phyloP scores from a whole-genome alignment of 2,888 invertebrate species.

The Pseudanteris insignis region DNA sequence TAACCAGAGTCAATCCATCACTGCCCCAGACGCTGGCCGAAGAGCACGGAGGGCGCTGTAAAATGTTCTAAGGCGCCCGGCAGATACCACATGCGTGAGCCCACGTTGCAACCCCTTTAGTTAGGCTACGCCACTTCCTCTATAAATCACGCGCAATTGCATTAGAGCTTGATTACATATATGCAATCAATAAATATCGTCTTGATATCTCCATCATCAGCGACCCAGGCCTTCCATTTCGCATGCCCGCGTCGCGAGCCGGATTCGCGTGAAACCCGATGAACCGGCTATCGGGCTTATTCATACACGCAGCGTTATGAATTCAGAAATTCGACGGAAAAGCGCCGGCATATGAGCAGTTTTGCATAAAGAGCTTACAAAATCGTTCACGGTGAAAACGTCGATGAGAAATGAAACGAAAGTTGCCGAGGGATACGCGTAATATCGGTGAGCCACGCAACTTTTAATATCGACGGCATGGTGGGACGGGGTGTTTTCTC shows the following conservation, averaged over 20 bases:
- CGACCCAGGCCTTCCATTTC: background rate
- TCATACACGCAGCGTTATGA: constrained; percentile 2
- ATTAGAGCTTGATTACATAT: constrained; percentile 43
- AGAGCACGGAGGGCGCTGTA: constrained; percentile 43
- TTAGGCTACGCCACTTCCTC: constrained; percentile 41
- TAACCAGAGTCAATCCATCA: constrained; percentile 65
- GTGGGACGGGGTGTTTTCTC: constrained; percentile 64
- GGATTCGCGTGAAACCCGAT: background rate
- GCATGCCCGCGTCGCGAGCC: constrained; percentile 4
- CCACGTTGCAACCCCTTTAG: constrained; percentile 41
- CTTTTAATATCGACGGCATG: constrained; percentile 65
- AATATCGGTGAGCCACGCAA: constrained; percentile 62
- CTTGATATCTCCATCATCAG: constrained; percentile 36
- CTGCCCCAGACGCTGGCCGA: constrained; percentile 53
- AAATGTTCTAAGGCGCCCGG: constrained; percentile 44
- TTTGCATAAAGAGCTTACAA: constrained; percentile 28
- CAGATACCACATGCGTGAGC: constrained; percentile 46
- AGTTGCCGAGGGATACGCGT: constrained; percentile 43
- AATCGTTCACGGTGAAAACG: constrained; percentile 24
- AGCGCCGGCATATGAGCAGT: constrained; percentile 4
- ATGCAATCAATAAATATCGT: constrained; percentile 41
- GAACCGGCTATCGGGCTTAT: constrained; percentile 6
- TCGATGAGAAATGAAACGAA: constrained; percentile 34
- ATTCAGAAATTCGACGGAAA: constrained; percentile 18
- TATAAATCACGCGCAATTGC: constrained; percentile 42